Conservation (phyloP, 2,888 invertebrate species). For the Antitype chi region DNA sequence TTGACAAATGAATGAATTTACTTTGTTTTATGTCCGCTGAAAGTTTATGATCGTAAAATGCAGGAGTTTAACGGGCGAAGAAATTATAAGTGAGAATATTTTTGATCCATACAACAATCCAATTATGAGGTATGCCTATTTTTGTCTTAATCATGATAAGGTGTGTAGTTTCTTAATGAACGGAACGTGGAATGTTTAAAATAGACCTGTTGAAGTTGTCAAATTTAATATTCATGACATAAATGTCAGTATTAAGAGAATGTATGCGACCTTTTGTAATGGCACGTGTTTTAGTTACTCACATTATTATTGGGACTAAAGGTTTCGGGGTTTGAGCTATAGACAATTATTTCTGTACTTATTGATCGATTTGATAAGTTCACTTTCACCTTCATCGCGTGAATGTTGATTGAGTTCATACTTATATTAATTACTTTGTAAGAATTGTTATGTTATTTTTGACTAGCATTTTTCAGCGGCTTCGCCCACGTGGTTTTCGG, state of each 20-base stretch:
- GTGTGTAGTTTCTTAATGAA: slow-evolving; percentile 49
- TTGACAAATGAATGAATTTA: slow-evolving; percentile 70
- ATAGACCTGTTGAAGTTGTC: slow-evolving; percentile 48
- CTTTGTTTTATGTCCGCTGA: slow-evolving; percentile 65
- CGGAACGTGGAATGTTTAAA: slow-evolving; percentile 52
- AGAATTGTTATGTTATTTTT: slow-evolving; percentile 3
- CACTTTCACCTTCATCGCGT: slow-evolving; percentile 6
- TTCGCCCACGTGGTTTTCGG: too few species aligned
- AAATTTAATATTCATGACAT: slow-evolving; percentile 57
- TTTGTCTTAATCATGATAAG: slow-evolving; percentile 56
- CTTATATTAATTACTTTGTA: neutral
- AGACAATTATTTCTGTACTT: slow-evolving; percentile 4
- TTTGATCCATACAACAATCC: slow-evolving; percentile 48
- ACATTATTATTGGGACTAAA: slow-evolving; percentile 36
- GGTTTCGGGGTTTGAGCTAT: slow-evolving; percentile 25
- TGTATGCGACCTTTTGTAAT: slow-evolving; percentile 53
- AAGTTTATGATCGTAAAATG: slow-evolving; percentile 71
- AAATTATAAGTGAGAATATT: slow-evolving; percentile 58
- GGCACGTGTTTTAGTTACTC: slow-evolving; percentile 37
- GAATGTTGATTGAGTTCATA: slow-evolving; percentile 11
- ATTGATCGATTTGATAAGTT: slow-evolving; percentile 29
- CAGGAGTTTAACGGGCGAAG: slow-evolving; percentile 58
- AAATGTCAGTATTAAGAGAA: slow-evolving; percentile 59
- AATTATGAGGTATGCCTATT: slow-evolving; percentile 54
- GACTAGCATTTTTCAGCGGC: too few species aligned